Base-by-base conservation (phyloP, 1,140 invertebrate genomes). In the Bombus superbus region DNA sequence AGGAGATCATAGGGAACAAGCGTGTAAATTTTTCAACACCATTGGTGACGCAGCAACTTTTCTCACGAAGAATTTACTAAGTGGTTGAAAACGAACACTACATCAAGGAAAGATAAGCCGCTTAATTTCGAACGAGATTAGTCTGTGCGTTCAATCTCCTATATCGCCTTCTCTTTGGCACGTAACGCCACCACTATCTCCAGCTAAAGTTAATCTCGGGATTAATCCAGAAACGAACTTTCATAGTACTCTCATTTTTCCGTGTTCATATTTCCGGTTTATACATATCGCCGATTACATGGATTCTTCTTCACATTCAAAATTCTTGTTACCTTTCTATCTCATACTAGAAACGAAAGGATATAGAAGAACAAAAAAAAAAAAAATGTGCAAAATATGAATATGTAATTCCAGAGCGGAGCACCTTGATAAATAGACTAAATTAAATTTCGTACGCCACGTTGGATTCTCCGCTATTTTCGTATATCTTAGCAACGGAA, bases 101-200 rank as follows among this genome's bases (percentile, higher is more conserved):
- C 66, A 88, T 90, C 85, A 86, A 76, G 44, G 66, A 88, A 89
- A 89, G 90, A 90, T 91, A 91, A 91, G 89, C 89, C 80, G 87
- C 89, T 90, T 91, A 91, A 91, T 91, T 90, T 90, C 90, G 85
- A 83, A 91, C 87, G 80, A 91, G 90, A 91, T 91, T 91, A 91
- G 73, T 75, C 76, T 75, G 77, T 85, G 79, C 85, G 85, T 91
- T 91, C 89, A 90, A 91, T 90, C 90, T 82, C 79, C 76, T 72
- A 82, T 75, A 85, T 86, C 85, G 83, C 81, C 84, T 75, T 88
- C 87, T 84, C 87, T 90, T 91, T 85, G 84, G 85, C 81, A 86
- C 80, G 77, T 91, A 89, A 91, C 85, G 81, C 73, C 69, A 81
- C 66, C 85, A 66, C 53, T 91, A 85, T 88, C 81, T 81, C 77